A percentile compares a stretch with the other conserved stretches of the same genome.
phyloP scores from a whole-genome alignment of 2,797 vertebrate species.

The Apogon hyalosoma region DNA sequence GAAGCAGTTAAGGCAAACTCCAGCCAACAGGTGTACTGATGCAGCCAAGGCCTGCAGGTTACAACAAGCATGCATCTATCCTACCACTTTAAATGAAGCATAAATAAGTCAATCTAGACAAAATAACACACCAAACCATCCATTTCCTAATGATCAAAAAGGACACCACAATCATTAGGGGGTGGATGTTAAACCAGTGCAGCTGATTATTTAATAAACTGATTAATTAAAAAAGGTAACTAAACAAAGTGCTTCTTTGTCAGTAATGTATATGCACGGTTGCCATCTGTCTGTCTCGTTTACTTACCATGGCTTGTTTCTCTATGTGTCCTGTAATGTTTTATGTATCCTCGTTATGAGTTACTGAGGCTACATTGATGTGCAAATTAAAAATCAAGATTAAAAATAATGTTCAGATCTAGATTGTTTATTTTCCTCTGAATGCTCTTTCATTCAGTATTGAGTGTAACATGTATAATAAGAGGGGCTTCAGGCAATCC shows the following conservation, averaged over 20 bases:
- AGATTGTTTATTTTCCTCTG: background rate
- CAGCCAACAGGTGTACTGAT: constrained; percentile 72
- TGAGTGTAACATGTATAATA: background rate
- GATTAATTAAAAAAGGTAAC: background rate
- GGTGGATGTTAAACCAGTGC: background rate
- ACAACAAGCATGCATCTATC: constrained; percentile 47
- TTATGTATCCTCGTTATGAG: background rate
- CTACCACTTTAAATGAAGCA: constrained; percentile 36
- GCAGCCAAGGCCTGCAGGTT: constrained; percentile 62
- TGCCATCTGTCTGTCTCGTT: constrained; percentile 32
- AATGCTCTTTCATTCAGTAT: background rate
- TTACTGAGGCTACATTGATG: background rate
- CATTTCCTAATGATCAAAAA: constrained; percentile 4
- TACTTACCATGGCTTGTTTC: constrained; percentile 4
- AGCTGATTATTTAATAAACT: constrained; percentile 7
- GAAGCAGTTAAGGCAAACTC: constrained; percentile 51
- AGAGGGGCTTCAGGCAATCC: background rate
- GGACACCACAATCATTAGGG: background rate
- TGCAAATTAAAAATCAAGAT: background rate
- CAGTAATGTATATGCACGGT: background rate
- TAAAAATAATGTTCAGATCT: background rate
- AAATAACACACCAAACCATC: constrained; percentile 31
- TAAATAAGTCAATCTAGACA: constrained; percentile 31
- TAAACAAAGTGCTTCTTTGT: constrained; percentile 4
- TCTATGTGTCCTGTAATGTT: background rate